Evolutionary conservation across 2,888 invertebrate species (phyloP).

Genomic region (Acanthopleura granulata): DNA sequence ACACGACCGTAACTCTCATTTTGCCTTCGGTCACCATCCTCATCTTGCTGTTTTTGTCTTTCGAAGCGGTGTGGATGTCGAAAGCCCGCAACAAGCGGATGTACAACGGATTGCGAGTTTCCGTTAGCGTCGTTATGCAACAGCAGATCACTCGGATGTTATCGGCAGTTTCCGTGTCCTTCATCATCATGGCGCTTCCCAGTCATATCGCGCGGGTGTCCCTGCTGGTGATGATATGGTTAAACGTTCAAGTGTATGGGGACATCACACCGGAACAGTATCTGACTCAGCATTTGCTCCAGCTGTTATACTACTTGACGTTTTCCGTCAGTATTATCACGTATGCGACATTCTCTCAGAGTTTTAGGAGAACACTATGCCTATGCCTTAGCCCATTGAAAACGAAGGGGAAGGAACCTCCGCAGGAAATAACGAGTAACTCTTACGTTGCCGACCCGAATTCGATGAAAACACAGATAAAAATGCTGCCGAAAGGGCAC

Average conservation of each 20-base stretch:
- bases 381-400: not conserved
- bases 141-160: constrained; percentile 12
- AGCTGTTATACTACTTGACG: constrained; percentile 3
- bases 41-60: not conserved
- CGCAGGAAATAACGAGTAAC: too few species aligned
- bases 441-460: too few species aligned
- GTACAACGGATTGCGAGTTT: constrained; percentile 4
- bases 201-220: constrained; percentile 11
- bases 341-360: not conserved
- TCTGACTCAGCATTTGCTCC: not conserved
- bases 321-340: constrained; percentile 10
- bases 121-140: not conserved
- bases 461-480: too few species aligned
- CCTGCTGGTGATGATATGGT: constrained; percentile 1
- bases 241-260: not conserved
- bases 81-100: constrained; percentile 6
- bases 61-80: constrained; percentile 11
- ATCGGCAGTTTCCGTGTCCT: constrained; percentile 5
- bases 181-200: not conserved
- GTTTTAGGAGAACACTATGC: not conserved
- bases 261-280: constrained; percentile 13
- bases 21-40: constrained; percentile 23
- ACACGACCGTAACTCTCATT: constrained; percentile 24
- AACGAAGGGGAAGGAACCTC: too few species aligned
- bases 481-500: too few species aligned